Base-by-base conservation (phyloP, 2,113 vertebrate species). In the cattle (Bos taurus) region DNA sequence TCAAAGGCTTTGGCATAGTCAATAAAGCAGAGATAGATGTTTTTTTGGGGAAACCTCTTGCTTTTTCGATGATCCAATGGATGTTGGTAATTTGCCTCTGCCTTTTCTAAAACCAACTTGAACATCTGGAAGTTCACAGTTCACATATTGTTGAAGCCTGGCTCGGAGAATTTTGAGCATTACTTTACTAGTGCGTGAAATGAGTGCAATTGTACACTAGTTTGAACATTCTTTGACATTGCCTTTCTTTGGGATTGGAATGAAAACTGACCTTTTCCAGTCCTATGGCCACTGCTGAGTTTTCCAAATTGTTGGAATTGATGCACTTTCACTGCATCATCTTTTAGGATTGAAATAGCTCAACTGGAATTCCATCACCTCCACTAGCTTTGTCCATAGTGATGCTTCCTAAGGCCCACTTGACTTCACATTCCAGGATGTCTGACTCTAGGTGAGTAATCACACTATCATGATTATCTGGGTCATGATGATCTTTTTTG, bases 51-150 rank as follows among this genome's bases (percentile, higher is more conserved):
- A 67, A 67, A 10, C 8, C 33, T 67, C 64, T 67, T 67, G 64
- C 33, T 19, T 67, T 67, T 67, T 67, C 0, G 1, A 67, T 10
- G 33, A 67, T 67, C 16, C 33, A n/a, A 2, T 2, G 2, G 33
- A 67, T 36, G 64, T 21, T 67, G 17, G 33, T 17, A 64, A 67
- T 67, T n/a, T 67, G 33, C 8, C 62, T 67, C 3, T n/a, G 62
- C 62, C 33, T 67, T 67, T 67, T 10, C 8, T 62, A 33, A 62
- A 62, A 62, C 14, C 28, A 62, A 7, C 14, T n/a, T n/a, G 64
- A n/a, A n/a, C 8, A 19, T 67, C 16, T n/a, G 16, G 64, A 67
- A 67, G 33, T 67, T 67, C 64, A 19, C 16, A n/a, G 16, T 67
- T 67, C 64, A 67, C 4, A 2, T 67, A 67, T 36, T 67, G 9